Conservation (phyloP, 2,888 invertebrate species). For the Cryptocephalus moraei region DNA sequence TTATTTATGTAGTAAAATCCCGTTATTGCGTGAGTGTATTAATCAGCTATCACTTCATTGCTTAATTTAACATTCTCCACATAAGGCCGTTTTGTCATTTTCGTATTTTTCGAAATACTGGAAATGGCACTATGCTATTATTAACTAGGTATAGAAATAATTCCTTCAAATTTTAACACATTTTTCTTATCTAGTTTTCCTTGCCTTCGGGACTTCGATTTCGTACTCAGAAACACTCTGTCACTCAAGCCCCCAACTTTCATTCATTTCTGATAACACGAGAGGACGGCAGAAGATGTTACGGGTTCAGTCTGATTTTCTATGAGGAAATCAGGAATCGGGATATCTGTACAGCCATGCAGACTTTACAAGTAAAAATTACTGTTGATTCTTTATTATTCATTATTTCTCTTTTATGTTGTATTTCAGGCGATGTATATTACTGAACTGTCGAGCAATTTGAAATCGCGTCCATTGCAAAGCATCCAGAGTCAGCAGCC, state of each 20-base stretch:
- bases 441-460: constrained; percentile 78
- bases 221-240: constrained; percentile 83
- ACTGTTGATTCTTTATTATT: not conserved
- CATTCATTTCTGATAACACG: constrained; percentile 96
- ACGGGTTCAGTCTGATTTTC: constrained; percentile 91
- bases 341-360: constrained; percentile 92
- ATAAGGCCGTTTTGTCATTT: no score
- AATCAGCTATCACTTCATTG: no score
- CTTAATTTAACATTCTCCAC: no score
- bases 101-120: no score
- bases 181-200: constrained; percentile 58
- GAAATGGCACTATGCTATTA: no score
- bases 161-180: no score
- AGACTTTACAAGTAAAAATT: constrained; percentile 68
- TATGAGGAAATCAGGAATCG: constrained; percentile 91
- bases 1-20: no score
- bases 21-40: no score
- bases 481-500: constrained; percentile 49
- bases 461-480: constrained; percentile 53
- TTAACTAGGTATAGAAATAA: no score
- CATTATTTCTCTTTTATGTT: not conserved
- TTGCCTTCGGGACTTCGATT: constrained; percentile 91
- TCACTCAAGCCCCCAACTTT: constrained; percentile 71
- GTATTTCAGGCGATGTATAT: constrained; percentile 72
- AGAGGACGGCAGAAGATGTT: constrained; percentile 90